A percentile compares a stretch with the other conserved stretches of the same genome.
Evolutionary conservation across 2,888 invertebrate species (phyloP).

Genomic region (Apotomis betuletana): DNA sequence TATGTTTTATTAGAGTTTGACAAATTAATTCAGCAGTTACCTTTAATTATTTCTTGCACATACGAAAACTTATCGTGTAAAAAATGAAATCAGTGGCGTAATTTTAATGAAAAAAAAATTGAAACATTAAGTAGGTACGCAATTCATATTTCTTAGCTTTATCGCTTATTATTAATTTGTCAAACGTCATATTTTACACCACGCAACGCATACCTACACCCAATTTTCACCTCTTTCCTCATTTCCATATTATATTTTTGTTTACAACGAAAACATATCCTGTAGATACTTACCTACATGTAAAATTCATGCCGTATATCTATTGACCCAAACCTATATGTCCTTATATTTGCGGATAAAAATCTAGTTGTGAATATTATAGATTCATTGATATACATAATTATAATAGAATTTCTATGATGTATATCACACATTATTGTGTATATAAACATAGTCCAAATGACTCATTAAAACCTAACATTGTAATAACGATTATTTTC

Average conservation of each 20-base stretch:
- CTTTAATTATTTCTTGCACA: too few species aligned
- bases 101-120: too few species aligned
- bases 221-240: constrained; percentile 6
- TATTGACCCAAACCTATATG: too few species aligned
- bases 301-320: neutral
- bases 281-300: neutral
- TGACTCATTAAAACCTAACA: neutral
- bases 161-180: neutral
- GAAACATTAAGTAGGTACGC: too few species aligned
- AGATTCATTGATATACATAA: too few species aligned
- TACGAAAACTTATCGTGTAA: too few species aligned
- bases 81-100: too few species aligned
- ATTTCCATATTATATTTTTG: constrained; percentile 26
- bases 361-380: too few species aligned
- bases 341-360: too few species aligned
- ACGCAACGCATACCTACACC: constrained; percentile 5
- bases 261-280: constrained; percentile 1
- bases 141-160: too few species aligned
- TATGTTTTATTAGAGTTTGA: constrained; percentile 3
- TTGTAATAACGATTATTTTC: constrained; percentile 1
- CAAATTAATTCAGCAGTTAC: constrained; percentile 3
- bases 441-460: neutral
- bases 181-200: neutral
- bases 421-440: neutral
- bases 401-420: too few species aligned